Base-by-base conservation (phyloP, 2,888 invertebrate species). In the Polydrusus tereticollis region DNA sequence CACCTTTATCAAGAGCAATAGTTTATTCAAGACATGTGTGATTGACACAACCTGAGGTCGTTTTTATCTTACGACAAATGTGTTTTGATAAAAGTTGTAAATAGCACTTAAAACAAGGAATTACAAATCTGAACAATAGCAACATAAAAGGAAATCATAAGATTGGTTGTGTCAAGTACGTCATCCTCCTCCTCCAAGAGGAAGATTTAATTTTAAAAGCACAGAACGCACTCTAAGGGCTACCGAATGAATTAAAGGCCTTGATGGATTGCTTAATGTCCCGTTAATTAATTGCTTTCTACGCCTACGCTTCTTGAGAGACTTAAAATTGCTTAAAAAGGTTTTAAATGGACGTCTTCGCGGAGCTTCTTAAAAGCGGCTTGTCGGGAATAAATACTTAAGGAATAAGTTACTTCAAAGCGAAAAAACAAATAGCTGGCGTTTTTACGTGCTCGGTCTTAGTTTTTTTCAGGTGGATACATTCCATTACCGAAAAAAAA, bases 261-360 rank as follows among this genome's bases (percentile, higher is more conserved):
- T 78, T 82, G 81, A 82, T 81, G 81, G 81, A 81, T 82, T 81
- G 78, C 80, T 80, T 81, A 82, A 81, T 80, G 80, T 78, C 78
- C 76, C 79, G 79, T 79, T 82, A 81, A 82, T 82, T 82, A 81
- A 82, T 82, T 82, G 80, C 80, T 76, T 74, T 77, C 77, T 78
- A 79, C 69, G 72, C 72, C 72, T 66, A 72, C 69, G 75, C 65
- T 65, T 64, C 64, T 62, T 52, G 60, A 36, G 43, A 62, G 47
- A 38, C 69, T 69, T 60, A 69, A 73, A 74, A 71, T 71, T 70
- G 63, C 74, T 67, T 67, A 67, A 69, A 71, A 74, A 72, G 68
- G 68, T 69, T 74, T 72, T 72, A 74, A 74, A 74, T 74, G 74
- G 72, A 74, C 74, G 72, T 66, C 58, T 23, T 43, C 16, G 50